A percentile compares a stretch with the other conserved stretches of the same genome.
phyloP scores from a whole-genome alignment of 2,797 vertebrate species.

The Gallinago solitaria region DNA sequence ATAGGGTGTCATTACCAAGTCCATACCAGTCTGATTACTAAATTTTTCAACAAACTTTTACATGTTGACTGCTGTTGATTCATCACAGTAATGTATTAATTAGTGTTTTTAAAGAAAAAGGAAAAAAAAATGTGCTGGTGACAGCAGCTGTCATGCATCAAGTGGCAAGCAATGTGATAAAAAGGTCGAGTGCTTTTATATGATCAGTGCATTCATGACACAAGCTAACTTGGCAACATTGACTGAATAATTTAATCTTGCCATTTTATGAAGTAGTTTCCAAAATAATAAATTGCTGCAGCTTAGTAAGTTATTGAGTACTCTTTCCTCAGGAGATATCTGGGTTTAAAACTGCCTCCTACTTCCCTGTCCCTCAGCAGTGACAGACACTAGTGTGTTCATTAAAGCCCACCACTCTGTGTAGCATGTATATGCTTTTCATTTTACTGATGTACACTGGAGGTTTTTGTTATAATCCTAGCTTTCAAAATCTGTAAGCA shows the following conservation, averaged over 20 bases:
- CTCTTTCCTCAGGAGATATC: slow-evolving; percentile 47
- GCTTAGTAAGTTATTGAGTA: slow-evolving; percentile 56
- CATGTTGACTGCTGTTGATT: slow-evolving; percentile 12
- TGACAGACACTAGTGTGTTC: slow-evolving; percentile 52
- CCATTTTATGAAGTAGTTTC: slow-evolving; percentile 58
- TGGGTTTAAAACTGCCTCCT: slow-evolving; percentile 50
- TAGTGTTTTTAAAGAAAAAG: slow-evolving; percentile 46
- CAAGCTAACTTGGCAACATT: slow-evolving; percentile 62
- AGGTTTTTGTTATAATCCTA: slow-evolving; percentile 24
- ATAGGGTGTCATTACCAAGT: background rate
- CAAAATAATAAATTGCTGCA: slow-evolving; percentile 74
- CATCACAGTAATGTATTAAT: slow-evolving; percentile 54
- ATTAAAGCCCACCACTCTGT: slow-evolving; percentile 46
- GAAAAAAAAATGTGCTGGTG: background rate
- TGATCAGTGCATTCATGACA: slow-evolving; percentile 58
- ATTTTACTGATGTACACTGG: background rate
- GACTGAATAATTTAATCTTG: slow-evolving; percentile 74
- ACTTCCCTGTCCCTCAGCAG: slow-evolving; percentile 33
- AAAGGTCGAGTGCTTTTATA: slow-evolving; percentile 49
- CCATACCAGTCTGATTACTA: slow-evolving; percentile 3
- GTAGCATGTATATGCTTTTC: background rate
- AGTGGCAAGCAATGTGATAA: slow-evolving; percentile 59
- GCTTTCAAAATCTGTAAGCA: slow-evolving; percentile 23
- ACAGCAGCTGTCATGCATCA: slow-evolving; percentile 36
- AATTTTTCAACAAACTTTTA: slow-evolving; percentile 3